Evolutionary conservation across 1,140 invertebrate species (phyloP).

Genomic region (Ostrea edulis): DNA sequence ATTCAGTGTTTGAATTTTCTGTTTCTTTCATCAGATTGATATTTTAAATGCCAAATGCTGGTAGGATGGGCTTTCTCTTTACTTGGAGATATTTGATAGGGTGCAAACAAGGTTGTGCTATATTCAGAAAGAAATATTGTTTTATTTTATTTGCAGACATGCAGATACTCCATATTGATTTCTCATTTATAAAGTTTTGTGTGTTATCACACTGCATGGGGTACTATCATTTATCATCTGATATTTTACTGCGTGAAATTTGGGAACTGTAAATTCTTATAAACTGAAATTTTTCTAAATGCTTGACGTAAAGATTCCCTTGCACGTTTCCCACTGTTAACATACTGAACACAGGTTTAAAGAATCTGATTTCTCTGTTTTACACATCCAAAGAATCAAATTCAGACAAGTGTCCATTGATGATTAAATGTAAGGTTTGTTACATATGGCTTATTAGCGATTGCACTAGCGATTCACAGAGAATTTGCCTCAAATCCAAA

Average conservation of each 20-base stretch:
- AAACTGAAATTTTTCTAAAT: too few species aligned
- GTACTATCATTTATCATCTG: slow-evolving; percentile 2
- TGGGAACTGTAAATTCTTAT: background rate
- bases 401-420: too few species aligned
- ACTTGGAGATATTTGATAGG: background rate
- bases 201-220: background rate
- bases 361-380: too few species aligned
- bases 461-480: too few species aligned
- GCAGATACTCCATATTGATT: background rate
- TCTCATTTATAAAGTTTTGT: slow-evolving; percentile 15
- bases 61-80: background rate
- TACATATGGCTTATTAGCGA: too few species aligned
- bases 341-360: too few species aligned
- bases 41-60: background rate
- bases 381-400: too few species aligned
- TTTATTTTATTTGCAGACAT: slow-evolving; percentile 31
- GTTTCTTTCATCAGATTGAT: background rate
- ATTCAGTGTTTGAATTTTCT: background rate
- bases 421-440: too few species aligned
- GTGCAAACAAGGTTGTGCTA: background rate
- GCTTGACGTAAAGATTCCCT: too few species aligned
- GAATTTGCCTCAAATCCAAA: too few species aligned
- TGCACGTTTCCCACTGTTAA: too few species aligned
- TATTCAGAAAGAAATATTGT: slow-evolving; percentile 12
- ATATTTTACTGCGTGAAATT: background rate